These are phyloP conservation scores for Drosophila ercepeae DNA, from an alignment of 1,140 invertebrate genomes.

Conservation along the genomic window DNA sequence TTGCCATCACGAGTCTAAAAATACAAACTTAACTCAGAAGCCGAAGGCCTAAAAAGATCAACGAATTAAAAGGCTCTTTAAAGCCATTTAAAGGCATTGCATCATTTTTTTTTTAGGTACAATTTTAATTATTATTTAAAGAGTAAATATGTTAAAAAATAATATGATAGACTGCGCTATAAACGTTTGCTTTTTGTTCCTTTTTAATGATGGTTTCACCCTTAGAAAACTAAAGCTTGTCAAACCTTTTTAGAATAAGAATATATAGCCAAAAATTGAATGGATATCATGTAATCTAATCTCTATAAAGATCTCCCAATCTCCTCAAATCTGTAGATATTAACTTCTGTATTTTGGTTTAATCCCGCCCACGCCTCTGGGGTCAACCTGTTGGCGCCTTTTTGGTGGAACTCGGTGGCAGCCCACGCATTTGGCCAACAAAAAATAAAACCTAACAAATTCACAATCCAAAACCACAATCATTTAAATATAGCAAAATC, in stretches of 20 bases:
- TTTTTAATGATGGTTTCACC: too few relatives aligned
- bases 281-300: not conserved
- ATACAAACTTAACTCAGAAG: constrained; percentile 64
- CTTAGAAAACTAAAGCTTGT: too few relatives aligned
- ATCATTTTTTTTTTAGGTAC: too few relatives aligned
- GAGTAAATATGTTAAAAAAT: too few relatives aligned
- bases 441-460: constrained; percentile 24
- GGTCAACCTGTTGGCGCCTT: constrained; percentile 48
- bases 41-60: constrained; percentile 17
- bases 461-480: constrained; percentile 49
- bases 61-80: not conserved
- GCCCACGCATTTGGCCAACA: constrained; percentile 38
- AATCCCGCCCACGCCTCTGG: constrained; percentile 30
- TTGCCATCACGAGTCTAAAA: constrained; percentile 68
- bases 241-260: too few relatives aligned
- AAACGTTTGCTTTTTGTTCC: too few relatives aligned
- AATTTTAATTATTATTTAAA: too few relatives aligned
- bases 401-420: constrained; percentile 34
- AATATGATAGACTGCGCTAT: too few relatives aligned
- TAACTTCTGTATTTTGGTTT: constrained; percentile 9
- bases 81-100: too few relatives aligned
- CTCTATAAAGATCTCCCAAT: constrained; percentile 7
- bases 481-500: constrained; percentile 47
- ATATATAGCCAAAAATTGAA: too few relatives aligned
- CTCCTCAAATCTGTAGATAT: constrained; percentile 5